Base-by-base conservation (phyloP, 2,113 vertebrate genomes). In the Brachyhypopomus gauderio region DNA sequence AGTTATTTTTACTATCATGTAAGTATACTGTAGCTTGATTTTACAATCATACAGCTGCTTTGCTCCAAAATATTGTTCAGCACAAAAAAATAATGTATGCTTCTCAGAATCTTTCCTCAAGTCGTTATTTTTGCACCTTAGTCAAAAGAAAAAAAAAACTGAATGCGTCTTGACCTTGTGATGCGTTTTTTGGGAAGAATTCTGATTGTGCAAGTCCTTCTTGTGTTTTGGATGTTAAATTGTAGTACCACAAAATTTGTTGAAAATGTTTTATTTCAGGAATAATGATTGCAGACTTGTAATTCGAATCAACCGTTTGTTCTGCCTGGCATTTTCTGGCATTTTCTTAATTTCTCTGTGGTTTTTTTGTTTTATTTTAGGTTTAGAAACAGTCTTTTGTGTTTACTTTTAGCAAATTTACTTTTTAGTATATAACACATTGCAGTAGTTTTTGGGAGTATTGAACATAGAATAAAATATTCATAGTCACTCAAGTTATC, bases 201-300 rank as follows among this genome's bases (percentile, higher is more conserved):
- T 94, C 94, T 94, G 87, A 93, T 93, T 92, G 88, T 95, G 92
- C 93, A 91, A 95, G 91, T 93, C 95, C 95, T 95, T 89, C 83
- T 90, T 93, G 93, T 94, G 93, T 95, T 92, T 94, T 91, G 95
- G 95, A 94, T 96, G 95, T 96, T 97, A 95, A 94, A 91, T 89
- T 86, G 88, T 91, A 88, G 87, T 90, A 89, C 82, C 88, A 88
- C 89, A 83, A 85, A 27, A 88, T 52, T 71, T 85, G 90, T 93
- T 89, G 91, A 91, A 91, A 92, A 87, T 83, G 84, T 59, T 86
- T 80, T 82, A 77, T 82, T 83, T 84, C 55, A 72, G 27, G 27
- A 85, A 60, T 85, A 27, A 67, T 76, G 59, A 73, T 76, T 80
- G 80, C 66, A 14, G 76, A 63, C 69, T 74, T 73, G 52, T 81